Evolutionary conservation across 2,888 invertebrate genomes (phyloP).

Genomic region (Ariolimax columbianus): DNA sequence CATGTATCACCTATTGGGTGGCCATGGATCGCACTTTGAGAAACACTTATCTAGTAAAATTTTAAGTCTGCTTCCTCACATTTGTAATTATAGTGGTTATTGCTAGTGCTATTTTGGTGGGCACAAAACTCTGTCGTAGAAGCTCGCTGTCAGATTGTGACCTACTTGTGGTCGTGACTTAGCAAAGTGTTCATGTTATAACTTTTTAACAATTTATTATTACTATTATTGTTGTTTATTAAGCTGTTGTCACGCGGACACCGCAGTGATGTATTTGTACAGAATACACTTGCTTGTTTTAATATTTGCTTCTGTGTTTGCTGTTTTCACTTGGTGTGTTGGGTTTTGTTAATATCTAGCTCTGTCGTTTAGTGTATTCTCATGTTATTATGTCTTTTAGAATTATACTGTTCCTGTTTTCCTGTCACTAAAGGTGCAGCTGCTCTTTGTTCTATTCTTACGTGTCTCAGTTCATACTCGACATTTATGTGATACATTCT

Average conservation of each 20-base stretch:
- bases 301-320: constrained; percentile 17
- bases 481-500: too few relatives aligned
- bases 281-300: constrained; percentile 44
- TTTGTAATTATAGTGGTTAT: constrained; percentile 16
- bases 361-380: too few relatives aligned
- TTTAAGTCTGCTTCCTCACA: background rate
- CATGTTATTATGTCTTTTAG: too few relatives aligned
- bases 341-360: too few relatives aligned
- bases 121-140: background rate
- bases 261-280: constrained; percentile 44
- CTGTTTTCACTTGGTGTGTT: too few relatives aligned
- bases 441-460: too few relatives aligned
- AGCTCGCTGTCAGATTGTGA: background rate
- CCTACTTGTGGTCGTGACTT: background rate
- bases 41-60: background rate
- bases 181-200: too few relatives aligned
- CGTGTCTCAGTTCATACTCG: too few relatives aligned
- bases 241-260: constrained; percentile 29
- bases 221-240: constrained; percentile 24
- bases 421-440: too few relatives aligned
- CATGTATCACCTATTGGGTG: too few relatives aligned
- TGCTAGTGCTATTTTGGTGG: constrained; percentile 3
- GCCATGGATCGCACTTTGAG: too few relatives aligned
- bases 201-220: constrained; percentile 15
- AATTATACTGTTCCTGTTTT: too few relatives aligned